Conservation (phyloP, 2,113 vertebrate genomes). For the Acrocephalus kingi region DNA sequence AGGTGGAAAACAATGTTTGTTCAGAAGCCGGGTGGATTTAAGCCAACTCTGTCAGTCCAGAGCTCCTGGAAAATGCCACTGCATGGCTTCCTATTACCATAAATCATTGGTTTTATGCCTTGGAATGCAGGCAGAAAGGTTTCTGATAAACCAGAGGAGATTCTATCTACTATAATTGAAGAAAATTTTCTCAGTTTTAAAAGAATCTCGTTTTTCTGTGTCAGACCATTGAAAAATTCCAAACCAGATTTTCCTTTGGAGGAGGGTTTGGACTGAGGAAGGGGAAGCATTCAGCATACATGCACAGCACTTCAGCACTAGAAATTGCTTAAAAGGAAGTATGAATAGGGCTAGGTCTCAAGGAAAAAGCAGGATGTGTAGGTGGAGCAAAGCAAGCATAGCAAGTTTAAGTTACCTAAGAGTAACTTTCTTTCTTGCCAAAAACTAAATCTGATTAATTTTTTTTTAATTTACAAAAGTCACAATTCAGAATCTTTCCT, state of each 20-base stretch:
- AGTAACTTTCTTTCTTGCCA: neutral
- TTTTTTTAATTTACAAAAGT: neutral
- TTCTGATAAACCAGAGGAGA: neutral
- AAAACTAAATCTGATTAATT: neutral
- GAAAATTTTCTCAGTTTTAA: neutral
- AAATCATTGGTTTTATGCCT: neutral
- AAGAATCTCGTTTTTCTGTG: neutral
- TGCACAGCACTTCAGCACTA: neutral
- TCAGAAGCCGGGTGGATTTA: neutral
- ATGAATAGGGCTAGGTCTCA: neutral
- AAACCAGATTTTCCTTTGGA: neutral
- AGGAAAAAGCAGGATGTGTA: neutral
- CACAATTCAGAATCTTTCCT: neutral
- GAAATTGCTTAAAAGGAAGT: neutral
- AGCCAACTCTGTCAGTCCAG: neutral
- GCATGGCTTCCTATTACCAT: neutral
- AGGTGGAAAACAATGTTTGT: neutral
- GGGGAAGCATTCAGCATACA: rapidly evolving
- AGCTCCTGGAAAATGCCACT: neutral
- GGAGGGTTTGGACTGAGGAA: neutral
- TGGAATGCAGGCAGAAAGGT: neutral
- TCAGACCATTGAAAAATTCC: neutral
- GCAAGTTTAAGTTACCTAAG: neutral
- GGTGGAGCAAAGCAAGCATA: neutral
- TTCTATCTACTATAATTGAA: neutral